phyloP scores from a whole-genome alignment of 2,113 vertebrate genomes.

The Otis tarda region DNA sequence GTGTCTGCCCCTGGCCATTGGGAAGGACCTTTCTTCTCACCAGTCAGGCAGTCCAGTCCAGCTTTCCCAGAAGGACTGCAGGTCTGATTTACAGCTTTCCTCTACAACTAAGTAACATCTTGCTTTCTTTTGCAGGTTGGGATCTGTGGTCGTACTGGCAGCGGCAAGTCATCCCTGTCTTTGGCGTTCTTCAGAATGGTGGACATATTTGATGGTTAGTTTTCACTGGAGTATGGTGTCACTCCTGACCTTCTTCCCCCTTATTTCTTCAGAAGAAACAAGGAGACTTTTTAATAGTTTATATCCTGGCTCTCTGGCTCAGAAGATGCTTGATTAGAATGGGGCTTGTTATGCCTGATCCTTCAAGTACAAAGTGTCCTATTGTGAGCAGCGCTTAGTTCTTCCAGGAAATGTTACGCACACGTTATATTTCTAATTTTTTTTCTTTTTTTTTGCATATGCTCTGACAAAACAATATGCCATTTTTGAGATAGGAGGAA shows the following conservation, averaged over 20 bases:
- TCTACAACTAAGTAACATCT: neutral
- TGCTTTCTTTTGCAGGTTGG: constrained; percentile 82
- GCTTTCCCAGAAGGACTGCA: neutral
- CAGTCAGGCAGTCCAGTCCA: neutral
- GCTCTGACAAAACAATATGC: neutral
- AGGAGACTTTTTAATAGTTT: neutral
- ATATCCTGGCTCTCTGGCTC: neutral
- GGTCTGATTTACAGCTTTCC: neutral
- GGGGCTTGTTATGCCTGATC: neutral
- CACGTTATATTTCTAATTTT: neutral
- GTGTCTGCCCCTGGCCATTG: neutral
- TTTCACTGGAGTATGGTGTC: neutral
- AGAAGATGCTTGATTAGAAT: neutral
- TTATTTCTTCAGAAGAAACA: neutral
- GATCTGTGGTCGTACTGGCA: constrained; percentile 96
- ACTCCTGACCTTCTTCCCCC: neutral
- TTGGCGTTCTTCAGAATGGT: constrained; percentile 99
- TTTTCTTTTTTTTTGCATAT: fast-evolving
- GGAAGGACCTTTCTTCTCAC: neutral
- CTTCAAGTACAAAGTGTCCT: neutral
- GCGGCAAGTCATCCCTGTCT: constrained; percentile 95
- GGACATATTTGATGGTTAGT: constrained; percentile 95
- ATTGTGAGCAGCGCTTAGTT: neutral
- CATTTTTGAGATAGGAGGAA: neutral
- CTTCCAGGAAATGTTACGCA: neutral